These are phyloP conservation scores for Agrotis exclamationis DNA, from an alignment of 2,888 invertebrate genomes.

Conservation along the genomic window DNA sequence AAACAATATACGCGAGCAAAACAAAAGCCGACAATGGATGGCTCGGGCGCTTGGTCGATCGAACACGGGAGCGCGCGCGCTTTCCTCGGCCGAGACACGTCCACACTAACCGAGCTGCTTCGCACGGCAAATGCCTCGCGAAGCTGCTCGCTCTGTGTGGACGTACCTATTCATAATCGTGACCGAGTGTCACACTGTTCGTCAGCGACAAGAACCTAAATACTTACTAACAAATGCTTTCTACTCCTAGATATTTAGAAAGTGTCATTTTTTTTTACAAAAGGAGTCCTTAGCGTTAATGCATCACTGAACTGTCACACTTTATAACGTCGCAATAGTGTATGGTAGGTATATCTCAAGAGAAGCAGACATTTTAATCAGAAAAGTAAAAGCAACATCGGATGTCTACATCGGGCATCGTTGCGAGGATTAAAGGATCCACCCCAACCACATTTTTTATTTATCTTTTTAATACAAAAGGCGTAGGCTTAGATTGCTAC, in stretches of 20 bases:
- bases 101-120: too few species aligned
- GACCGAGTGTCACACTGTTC: constrained; percentile 21
- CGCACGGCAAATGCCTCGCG: too few species aligned
- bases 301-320: constrained; percentile 13
- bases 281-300: constrained; percentile 5
- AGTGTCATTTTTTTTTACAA: neutral
- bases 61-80: too few species aligned
- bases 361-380: neutral
- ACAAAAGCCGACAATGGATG: too few species aligned
- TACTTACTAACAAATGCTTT: constrained; percentile 25
- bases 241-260: constrained; percentile 21
- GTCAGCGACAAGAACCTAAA: constrained; percentile 30
- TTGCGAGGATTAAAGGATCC: constrained; percentile 62
- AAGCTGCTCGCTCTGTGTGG: too few species aligned
- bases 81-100: too few species aligned
- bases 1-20: too few species aligned
- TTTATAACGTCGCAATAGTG: constrained; percentile 9
- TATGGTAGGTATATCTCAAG: constrained; percentile 6
- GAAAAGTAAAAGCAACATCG: constrained; percentile 36
- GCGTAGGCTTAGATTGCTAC: constrained; percentile 59
- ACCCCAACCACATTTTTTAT: constrained; percentile 66
- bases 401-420: constrained; percentile 34
- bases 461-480: constrained; percentile 57
- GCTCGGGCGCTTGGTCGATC: too few species aligned
- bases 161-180: constrained; percentile 55